Conservation (phyloP, 2,888 invertebrate species). For the Drosophila helvetica region DNA sequence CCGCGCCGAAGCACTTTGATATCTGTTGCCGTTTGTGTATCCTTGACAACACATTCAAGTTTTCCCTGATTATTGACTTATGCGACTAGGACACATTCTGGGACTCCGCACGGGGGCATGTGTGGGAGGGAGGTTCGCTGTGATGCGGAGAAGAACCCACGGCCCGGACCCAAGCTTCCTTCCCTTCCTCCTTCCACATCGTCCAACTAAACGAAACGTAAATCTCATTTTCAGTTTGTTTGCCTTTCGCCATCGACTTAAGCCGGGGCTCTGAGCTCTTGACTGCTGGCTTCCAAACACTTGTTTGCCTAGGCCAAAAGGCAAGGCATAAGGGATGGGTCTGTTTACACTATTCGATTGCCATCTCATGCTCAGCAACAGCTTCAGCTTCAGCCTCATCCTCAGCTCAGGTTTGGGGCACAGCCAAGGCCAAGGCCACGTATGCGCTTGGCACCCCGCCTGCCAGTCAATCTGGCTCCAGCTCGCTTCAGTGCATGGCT, state of each 20-base stretch:
- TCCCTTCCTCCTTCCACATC: neutral
- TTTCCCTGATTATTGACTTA: slow-evolving; percentile 55
- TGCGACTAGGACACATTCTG: slow-evolving; percentile 43
- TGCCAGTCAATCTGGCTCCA: neutral
- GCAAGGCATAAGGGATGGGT: slow-evolving; percentile 1
- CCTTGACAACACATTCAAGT: slow-evolving; percentile 47
- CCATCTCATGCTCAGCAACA: neutral
- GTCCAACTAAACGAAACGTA: slow-evolving; percentile 30
- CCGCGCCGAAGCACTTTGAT: slow-evolving; percentile 7
- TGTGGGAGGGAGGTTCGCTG: neutral
- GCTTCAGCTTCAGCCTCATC: neutral
- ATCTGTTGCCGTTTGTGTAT: slow-evolving; percentile 28
- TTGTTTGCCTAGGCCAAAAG: slow-evolving; percentile 25
- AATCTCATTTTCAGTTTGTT: slow-evolving; percentile 68
- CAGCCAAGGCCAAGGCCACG: neutral
- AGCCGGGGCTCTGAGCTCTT: slow-evolving; percentile 30
- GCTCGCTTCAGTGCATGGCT: neutral
- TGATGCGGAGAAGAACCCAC: slow-evolving; percentile 1
- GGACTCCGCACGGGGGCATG: neutral
- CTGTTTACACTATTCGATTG: slow-evolving; percentile 3
- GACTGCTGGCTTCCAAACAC: slow-evolving; percentile 37
- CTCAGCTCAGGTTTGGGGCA: neutral
- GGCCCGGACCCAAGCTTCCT: neutral
- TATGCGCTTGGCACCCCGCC: too few relatives aligned
- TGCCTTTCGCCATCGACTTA: slow-evolving; percentile 47